phyloP scores from a whole-genome alignment of 2,113 vertebrate species.

The Pterocles orientalis region DNA sequence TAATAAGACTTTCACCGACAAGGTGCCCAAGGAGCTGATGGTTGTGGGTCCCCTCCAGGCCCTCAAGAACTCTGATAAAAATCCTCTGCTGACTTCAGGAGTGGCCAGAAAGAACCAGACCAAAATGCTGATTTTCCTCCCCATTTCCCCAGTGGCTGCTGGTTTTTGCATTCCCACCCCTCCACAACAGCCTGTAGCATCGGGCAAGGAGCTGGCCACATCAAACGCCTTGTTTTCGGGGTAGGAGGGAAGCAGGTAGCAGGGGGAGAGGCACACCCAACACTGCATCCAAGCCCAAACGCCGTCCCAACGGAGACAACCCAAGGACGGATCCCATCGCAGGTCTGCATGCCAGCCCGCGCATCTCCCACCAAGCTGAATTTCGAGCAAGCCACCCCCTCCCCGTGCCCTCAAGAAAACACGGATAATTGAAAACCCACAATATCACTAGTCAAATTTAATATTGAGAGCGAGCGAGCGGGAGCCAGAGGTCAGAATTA shows the following conservation, averaged over 20 bases:
- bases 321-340: background rate
- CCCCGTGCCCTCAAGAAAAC: conserved; percentile 58
- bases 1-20: background rate
- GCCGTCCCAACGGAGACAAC: background rate
- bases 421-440: conserved; percentile 66
- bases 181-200: fast-evolving
- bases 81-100: background rate
- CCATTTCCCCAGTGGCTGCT: background rate
- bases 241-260: background rate
- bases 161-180: background rate
- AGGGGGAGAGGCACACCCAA: background rate
- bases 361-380: conserved; percentile 2
- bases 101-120: background rate
- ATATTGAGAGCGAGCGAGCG: conserved; percentile 62
- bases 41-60: background rate
- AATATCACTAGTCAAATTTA: conserved; percentile 72
- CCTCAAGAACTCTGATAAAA: background rate
- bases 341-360: background rate
- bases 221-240: background rate
- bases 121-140: background rate
- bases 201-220: background rate
- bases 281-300: fast-evolving
- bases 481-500: conserved; percentile 76
- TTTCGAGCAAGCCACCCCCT: background rate
- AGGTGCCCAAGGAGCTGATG: background rate